Percentiles rank a stretch among this genome's conserved stretches.
Conservation (phyloP, 2,113 vertebrate species). For the Salvator merianae region DNA sequence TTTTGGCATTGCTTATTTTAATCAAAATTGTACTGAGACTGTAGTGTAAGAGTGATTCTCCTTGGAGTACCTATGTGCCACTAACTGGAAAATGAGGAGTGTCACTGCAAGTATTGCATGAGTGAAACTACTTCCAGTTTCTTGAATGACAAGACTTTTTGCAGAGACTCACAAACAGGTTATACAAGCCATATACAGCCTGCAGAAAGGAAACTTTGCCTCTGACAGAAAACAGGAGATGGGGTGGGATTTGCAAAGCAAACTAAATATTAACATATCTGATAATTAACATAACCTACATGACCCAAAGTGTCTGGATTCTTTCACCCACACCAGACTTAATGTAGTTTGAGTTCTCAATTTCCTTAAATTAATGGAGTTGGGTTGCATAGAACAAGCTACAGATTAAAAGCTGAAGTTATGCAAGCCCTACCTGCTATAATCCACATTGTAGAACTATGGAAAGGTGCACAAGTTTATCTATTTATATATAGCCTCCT, state of each 20-base stretch:
- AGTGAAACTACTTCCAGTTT: slow-evolving; percentile 49
- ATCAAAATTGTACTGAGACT: slow-evolving; percentile 18
- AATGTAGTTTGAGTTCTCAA: background rate
- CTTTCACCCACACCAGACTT: background rate
- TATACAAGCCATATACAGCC: slow-evolving; percentile 81
- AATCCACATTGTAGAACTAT: background rate
- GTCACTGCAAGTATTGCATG: slow-evolving; percentile 55
- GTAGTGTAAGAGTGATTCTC: slow-evolving; percentile 11
- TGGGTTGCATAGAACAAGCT: background rate
- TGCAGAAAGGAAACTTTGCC: slow-evolving; percentile 51
- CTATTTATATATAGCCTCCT: background rate
- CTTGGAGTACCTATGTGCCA: slow-evolving; percentile 41
- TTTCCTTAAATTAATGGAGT: background rate
- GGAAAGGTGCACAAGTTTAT: background rate
- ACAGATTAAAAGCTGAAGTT: background rate
- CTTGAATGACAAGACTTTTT: slow-evolving; percentile 70
- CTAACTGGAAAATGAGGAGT: slow-evolving; percentile 64
- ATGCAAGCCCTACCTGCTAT: background rate
- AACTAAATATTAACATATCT: slow-evolving; percentile 31
- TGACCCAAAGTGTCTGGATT: background rate
- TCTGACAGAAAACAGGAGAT: slow-evolving; percentile 5
- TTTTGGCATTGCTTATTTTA: slow-evolving; percentile 20
- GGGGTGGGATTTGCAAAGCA: slow-evolving; percentile 43
- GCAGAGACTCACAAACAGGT: slow-evolving; percentile 84
- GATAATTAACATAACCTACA: background rate